These are phyloP conservation scores for Athalia circularis DNA, from an alignment of 2,888 invertebrate genomes.

Conservation along the genomic window DNA sequence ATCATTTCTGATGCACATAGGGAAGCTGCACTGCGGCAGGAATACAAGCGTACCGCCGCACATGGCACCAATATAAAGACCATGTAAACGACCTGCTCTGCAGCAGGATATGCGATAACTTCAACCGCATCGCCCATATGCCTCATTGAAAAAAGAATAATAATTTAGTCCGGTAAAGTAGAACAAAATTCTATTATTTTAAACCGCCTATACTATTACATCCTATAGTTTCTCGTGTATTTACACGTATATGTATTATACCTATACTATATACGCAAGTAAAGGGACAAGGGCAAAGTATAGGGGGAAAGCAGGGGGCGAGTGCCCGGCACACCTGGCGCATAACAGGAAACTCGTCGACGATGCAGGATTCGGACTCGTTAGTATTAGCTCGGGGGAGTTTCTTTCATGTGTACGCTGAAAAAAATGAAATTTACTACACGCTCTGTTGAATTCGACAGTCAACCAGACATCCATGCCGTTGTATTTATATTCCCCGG, in stretches of 20 bases:
- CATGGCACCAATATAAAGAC: too few species aligned
- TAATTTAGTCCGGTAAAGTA: too few species aligned
- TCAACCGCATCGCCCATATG: too few species aligned
- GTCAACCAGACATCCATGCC: not conserved
- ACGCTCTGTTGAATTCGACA: constrained; percentile 27
- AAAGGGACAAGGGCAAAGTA: not conserved
- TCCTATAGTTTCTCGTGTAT: not conserved
- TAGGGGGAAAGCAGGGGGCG: constrained; percentile 4
- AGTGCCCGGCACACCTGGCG: constrained; percentile 25
- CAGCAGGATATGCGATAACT: too few species aligned
- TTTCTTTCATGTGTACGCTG: not conserved
- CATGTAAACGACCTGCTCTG: too few species aligned
- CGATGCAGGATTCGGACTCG: not conserved
- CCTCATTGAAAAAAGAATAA: too few species aligned
- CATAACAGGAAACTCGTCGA: constrained; percentile 24
- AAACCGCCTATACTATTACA: too few species aligned
- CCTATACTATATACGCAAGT: not conserved
- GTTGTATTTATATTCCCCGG: not conserved
- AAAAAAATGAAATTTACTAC: constrained; percentile 25
- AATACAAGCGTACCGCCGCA: too few species aligned
- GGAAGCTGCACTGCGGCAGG: too few species aligned
- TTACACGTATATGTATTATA: constrained; percentile 3
- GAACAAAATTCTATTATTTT: too few species aligned
- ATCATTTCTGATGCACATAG: too few species aligned
- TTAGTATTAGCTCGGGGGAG: not conserved